These are phyloP conservation scores for Ephialtes manifestator DNA, from an alignment of 2,888 invertebrate genomes.

Conservation along the genomic window DNA sequence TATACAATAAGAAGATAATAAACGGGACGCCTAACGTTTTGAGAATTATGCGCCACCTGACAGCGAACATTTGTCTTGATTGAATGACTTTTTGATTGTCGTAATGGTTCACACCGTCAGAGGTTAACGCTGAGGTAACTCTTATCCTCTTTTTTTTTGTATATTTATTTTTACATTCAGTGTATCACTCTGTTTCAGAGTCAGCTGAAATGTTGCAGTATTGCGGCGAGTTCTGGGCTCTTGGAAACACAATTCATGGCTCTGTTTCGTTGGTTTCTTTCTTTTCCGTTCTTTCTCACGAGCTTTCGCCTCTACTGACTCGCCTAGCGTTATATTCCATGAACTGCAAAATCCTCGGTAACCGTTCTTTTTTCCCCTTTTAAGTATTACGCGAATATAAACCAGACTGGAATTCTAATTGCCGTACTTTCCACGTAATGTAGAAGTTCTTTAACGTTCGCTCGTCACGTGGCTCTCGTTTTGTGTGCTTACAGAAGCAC, in stretches of 20 bases:
- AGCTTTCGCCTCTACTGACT: conserved; percentile 58
- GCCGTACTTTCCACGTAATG: conserved; percentile 65
- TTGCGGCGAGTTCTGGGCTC: conserved; percentile 22
- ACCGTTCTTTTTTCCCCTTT: conserved; percentile 25
- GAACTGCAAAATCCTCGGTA: conserved; percentile 21
- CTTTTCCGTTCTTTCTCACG: conserved; percentile 60
- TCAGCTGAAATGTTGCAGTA: conserved; percentile 33
- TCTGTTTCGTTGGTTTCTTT: conserved; percentile 32
- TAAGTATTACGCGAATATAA: conserved; percentile 59
- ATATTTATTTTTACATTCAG: not conserved
- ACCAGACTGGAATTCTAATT: conserved; percentile 69
- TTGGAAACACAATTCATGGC: conserved; percentile 28
- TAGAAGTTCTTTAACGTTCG: conserved; percentile 64
- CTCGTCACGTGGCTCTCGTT: conserved; percentile 55
- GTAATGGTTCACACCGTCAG: conserved; percentile 62
- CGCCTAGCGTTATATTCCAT: conserved; percentile 49
- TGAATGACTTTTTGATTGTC: conserved; percentile 65
- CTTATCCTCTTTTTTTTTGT: not conserved
- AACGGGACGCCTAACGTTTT: conserved; percentile 43
- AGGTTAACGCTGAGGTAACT: conserved; percentile 52
- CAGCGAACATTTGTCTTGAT: conserved; percentile 64
- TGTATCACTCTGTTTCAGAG: not conserved
- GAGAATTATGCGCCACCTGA: conserved; percentile 62
- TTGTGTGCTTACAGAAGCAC: conserved; percentile 60
- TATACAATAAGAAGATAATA: conserved; percentile 24